Base-by-base conservation (phyloP, 2,888 invertebrate species). In the Lampropteryx suffumata region DNA sequence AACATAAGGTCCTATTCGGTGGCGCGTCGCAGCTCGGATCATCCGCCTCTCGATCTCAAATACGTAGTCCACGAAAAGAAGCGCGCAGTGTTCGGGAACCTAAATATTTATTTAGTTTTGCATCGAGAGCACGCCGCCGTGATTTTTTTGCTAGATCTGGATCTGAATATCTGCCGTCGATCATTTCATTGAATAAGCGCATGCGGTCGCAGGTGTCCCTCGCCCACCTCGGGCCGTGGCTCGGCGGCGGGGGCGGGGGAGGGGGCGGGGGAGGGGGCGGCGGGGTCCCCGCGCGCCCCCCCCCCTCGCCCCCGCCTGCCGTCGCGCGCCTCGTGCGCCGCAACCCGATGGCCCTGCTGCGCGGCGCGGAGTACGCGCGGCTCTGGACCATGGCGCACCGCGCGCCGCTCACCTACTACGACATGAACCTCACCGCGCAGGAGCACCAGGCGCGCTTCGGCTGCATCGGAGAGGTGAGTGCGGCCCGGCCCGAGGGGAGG, bases 381-480 rank as follows among this genome's bases (percentile, higher is more conserved):
- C 97, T 98, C 80, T 96, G 95, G 80, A 95, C 95, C 93, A 94
- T 95, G 0, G 97, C 97, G 1, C 95, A 95, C 64, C 97, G 97
- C 73, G 98, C 99, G 65, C 98, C 99, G 0, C 92, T 99, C 33
- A 99, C 99, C 0, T 99, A 98, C 85, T 98, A 99, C 82, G 99
- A 99, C 76, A 99, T 99, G 99, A 99, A 99, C 84, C 91, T 99
- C 34, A 98, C 98, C 0, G 99, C 99, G 12, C 99, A 99, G 88
- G 99, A 99, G 87, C 99, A 99, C 84, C 99, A 99, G 82, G 82
- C 84, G 11, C 82, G 82, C 81, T 84, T 84, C 61, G 67, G 75
- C 21, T 62, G 68, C 37, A 77, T 67, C 6, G 70, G 67, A 1
- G 69, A 71, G 65, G 73, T 73, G 10, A 36, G 53, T 30, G n/a